Conservation (phyloP, 2,113 vertebrate genomes). For the Proterorhinus semilunaris region DNA sequence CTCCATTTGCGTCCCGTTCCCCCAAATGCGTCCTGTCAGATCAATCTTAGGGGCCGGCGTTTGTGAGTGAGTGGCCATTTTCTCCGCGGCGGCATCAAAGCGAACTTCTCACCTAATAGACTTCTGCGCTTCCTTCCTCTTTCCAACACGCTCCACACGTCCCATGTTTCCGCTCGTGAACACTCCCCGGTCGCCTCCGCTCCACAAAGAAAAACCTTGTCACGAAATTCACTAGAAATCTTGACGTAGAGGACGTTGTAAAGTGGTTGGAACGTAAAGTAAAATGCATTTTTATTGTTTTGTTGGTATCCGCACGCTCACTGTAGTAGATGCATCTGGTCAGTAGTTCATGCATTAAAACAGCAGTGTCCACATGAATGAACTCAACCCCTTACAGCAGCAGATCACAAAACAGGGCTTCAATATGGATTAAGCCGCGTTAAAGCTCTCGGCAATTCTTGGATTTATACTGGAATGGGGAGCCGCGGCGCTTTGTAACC, state of each 20-base stretch:
- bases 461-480: background rate
- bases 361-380: background rate
- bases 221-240: background rate
- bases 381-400: background rate
- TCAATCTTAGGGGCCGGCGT: slow-evolving; percentile 50
- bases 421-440: background rate
- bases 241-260: background rate
- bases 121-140: slow-evolving; percentile 39
- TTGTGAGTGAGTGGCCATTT: slow-evolving; percentile 53
- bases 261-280: no score
- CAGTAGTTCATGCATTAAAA: background rate
- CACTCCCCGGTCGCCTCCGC: slow-evolving; percentile 16
- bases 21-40: slow-evolving; percentile 36
- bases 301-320: no score
- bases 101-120: slow-evolving; percentile 35
- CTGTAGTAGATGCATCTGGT: no score
- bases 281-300: no score
- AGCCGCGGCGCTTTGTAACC: background rate
- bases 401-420: background rate
- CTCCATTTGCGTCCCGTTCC: slow-evolving; percentile 18
- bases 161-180: slow-evolving; percentile 33
- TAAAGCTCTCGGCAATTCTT: background rate
- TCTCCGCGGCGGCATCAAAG: slow-evolving; percentile 30
- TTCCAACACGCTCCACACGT: slow-evolving; percentile 18
- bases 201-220: slow-evolving; percentile 26